These are phyloP conservation scores for Peucedramus taeniatus DNA, from an alignment of 2,113 vertebrate species.

Conservation along the genomic window DNA sequence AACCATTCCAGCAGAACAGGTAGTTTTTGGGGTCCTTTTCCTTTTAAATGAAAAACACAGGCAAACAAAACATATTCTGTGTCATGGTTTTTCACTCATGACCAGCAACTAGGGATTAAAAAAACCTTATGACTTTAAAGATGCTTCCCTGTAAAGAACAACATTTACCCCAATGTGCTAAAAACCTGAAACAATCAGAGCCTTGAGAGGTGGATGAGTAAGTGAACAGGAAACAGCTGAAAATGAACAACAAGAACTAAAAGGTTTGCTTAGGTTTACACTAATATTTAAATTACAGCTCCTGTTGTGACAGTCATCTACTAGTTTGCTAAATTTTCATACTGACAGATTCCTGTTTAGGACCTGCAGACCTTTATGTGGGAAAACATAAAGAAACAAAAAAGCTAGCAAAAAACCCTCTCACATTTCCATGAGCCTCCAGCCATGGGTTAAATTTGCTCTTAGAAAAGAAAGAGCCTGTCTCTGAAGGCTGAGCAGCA, in stretches of 20 bases:
- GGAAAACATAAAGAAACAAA: background rate
- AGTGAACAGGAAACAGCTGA: background rate
- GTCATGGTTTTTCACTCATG: background rate
- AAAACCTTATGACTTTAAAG: background rate
- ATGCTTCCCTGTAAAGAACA: background rate
- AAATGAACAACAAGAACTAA: background rate
- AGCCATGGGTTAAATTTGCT: slow-evolving; percentile 6
- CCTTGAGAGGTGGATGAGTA: background rate
- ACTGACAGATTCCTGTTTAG: background rate
- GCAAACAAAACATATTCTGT: background rate
- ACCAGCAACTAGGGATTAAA: background rate
- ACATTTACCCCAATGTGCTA: accelerated
- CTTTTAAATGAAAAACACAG: background rate
- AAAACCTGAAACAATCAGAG: background rate
- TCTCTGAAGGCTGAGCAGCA: slow-evolving; percentile 18
- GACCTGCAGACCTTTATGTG: background rate
- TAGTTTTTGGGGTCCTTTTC: background rate
- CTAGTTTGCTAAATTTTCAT: background rate
- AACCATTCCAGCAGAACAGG: background rate
- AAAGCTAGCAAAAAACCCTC: background rate
- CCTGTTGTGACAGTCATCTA: background rate
- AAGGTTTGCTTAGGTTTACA: background rate
- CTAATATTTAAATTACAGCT: background rate
- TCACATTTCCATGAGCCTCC: background rate
- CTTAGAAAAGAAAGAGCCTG: background rate